Conservation (phyloP, 2,113 vertebrate genomes). For the Toxotes jaculatrix region DNA sequence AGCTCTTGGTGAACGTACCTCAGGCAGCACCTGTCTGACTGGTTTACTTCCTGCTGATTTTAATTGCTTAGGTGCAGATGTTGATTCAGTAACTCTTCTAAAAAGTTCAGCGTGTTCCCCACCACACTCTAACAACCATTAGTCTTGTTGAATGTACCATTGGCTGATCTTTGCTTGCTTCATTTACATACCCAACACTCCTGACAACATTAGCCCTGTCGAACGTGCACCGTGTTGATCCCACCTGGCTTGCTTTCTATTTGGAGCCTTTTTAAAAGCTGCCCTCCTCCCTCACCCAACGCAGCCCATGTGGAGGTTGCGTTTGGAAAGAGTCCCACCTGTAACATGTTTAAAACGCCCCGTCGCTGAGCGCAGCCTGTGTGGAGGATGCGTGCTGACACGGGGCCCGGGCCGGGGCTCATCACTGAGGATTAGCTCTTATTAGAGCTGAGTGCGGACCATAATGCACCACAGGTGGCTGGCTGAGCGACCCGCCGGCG, state of each 20-base stretch:
- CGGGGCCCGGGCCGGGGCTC: constrained; percentile 28
- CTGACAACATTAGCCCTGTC: not conserved
- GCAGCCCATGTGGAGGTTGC: not conserved
- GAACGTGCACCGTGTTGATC: not conserved
- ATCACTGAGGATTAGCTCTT: constrained; percentile 67
- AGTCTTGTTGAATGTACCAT: not conserved
- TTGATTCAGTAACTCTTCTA: too few species aligned
- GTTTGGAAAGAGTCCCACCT: not conserved
- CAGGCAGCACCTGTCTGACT: too few species aligned
- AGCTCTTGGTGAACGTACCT: too few species aligned
- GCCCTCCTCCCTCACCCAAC: not conserved
- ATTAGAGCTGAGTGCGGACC: constrained; percentile 66
- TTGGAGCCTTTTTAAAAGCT: not conserved
- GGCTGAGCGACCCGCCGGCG: constrained; percentile 47
- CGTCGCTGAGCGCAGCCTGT: not conserved
- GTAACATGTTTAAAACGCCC: not conserved
- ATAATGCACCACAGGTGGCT: constrained; percentile 72
- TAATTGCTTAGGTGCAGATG: too few species aligned
- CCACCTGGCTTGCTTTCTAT: not conserved
- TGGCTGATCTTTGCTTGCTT: not conserved
- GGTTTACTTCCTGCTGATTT: not conserved
- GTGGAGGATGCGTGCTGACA: constrained; percentile 39
- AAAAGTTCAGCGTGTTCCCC: too few species aligned
- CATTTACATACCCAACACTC: constrained; percentile 5
- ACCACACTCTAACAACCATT: not conserved